Percentiles rank a stretch among this genome's conserved stretches.
Evolutionary conservation across 1,140 invertebrate genomes (phyloP).

Genomic region (Halotydeus destructor): DNA sequence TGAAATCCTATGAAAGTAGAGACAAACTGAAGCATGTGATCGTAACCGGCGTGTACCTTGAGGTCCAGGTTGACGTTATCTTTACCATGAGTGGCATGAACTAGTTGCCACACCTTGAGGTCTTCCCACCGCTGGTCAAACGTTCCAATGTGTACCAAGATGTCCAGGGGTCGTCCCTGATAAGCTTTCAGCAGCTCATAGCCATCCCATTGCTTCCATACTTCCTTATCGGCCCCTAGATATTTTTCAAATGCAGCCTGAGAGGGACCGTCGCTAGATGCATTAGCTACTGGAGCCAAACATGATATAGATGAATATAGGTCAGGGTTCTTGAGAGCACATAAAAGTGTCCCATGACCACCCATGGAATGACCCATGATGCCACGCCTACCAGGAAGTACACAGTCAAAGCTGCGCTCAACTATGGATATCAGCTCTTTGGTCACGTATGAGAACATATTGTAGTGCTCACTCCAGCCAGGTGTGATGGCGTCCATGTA

Average conservation of each 20-base stretch:
- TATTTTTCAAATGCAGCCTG: constrained; percentile 68
- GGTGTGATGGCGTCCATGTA: not conserved
- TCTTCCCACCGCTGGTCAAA: constrained; percentile 42
- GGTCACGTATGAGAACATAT: not conserved
- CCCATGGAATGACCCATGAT: constrained; percentile 2
- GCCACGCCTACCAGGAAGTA: not conserved
- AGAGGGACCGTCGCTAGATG: constrained; percentile 64
- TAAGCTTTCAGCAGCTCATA: constrained; percentile 59
- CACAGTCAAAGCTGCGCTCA: constrained; percentile 14
- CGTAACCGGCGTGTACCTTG: constrained; percentile 25
- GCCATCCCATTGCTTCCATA: constrained; percentile 75
- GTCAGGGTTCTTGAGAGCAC: not conserved
- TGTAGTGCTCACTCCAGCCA: not conserved
- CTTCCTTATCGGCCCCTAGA: constrained; percentile 39
- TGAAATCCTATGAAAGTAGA: not conserved
- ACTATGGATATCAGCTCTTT: not conserved
- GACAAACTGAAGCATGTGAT: not conserved
- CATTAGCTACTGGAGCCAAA: constrained; percentile 67
- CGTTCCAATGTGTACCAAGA: constrained; percentile 57
- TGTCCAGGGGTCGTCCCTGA: constrained; percentile 53
- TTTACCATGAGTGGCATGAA: constrained; percentile 25
- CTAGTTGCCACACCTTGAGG: constrained; percentile 66
- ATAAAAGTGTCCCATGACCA: not conserved
- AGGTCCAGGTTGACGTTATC: constrained; percentile 46
- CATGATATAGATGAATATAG: not conserved